Percentiles rank a stretch among this genome's conserved stretches.
Conservation (phyloP, 2,797 vertebrate species). For the Enteromius argenteus region DNA sequence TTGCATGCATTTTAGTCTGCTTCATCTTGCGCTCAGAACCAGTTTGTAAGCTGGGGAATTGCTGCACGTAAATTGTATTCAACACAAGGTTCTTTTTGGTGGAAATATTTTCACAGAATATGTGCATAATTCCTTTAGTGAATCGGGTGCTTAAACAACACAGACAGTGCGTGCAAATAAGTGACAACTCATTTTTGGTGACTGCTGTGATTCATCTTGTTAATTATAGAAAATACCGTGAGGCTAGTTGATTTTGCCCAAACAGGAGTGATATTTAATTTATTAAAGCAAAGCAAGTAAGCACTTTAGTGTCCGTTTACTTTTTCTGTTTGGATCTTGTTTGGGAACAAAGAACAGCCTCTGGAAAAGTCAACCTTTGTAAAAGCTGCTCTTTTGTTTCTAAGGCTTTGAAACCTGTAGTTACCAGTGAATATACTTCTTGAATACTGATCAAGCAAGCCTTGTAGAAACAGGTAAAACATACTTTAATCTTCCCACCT, state of each 20-base stretch:
- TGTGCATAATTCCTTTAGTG: slow-evolving; percentile 23
- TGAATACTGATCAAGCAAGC: slow-evolving; percentile 42
- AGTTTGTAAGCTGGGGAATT: slow-evolving; percentile 1
- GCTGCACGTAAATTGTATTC: neutral
- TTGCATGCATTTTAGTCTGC: neutral
- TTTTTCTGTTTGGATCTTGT: slow-evolving; percentile 17
- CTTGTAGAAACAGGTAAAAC: slow-evolving; percentile 27
- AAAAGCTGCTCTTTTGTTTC: slow-evolving; percentile 9
- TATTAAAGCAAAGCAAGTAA: neutral
- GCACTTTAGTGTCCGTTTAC: neutral
- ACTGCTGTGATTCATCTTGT: neutral
- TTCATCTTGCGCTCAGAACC: neutral
- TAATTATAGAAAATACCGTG: slow-evolving; percentile 12
- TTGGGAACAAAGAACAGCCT: slow-evolving; percentile 28
- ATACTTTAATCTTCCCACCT: slow-evolving; percentile 31
- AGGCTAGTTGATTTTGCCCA: neutral
- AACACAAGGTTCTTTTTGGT: neutral
- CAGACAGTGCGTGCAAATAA: slow-evolving; percentile 3
- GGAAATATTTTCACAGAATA: neutral
- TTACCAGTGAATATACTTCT: slow-evolving; percentile 27
- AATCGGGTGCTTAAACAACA: neutral
- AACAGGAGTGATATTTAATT: neutral
- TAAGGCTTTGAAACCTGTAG: slow-evolving; percentile 21
- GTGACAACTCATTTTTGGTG: neutral
- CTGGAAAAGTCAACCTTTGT: slow-evolving; percentile 18